Percentiles rank a stretch among this genome's conserved stretches.
phyloP scores from a whole-genome alignment of 2,797 vertebrate species.

The Melanotaenia pygmaea region DNA sequence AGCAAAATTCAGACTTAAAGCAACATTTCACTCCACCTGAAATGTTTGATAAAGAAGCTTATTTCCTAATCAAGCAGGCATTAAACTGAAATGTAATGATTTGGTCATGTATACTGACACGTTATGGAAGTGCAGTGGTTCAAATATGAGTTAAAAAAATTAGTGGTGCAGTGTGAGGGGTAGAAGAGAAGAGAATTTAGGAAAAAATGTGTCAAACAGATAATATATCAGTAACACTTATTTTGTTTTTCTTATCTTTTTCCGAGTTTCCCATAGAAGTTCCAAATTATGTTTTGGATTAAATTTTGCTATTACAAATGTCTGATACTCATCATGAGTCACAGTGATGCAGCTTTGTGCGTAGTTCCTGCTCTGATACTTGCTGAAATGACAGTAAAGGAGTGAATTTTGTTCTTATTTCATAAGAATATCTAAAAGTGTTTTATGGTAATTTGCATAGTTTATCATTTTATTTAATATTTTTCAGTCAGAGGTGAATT shows the following conservation, averaged over 20 bases:
- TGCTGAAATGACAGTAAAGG: neutral
- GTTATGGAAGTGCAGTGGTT: neutral
- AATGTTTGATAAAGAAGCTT: neutral
- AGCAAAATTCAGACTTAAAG: neutral
- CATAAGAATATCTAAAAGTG: neutral
- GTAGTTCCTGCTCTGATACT: neutral
- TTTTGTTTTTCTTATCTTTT: slow-evolving; percentile 1
- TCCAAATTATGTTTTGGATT: neutral
- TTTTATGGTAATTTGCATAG: neutral
- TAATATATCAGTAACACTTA: neutral
- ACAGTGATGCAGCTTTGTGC: neutral
- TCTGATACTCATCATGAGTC: neutral
- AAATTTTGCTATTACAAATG: neutral
- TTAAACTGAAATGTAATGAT: neutral
- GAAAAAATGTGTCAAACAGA: neutral
- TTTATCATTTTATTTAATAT: neutral
- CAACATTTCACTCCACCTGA: neutral
- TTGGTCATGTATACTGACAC: neutral
- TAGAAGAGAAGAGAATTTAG: neutral
- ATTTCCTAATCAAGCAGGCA: neutral
- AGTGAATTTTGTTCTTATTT: neutral
- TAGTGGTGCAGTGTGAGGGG: neutral
- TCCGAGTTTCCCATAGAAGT: neutral
- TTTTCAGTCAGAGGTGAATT: neutral
- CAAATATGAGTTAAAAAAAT: neutral